phyloP scores from a whole-genome alignment of 2,113 vertebrate genomes.

The Alligator mississippiensis region DNA sequence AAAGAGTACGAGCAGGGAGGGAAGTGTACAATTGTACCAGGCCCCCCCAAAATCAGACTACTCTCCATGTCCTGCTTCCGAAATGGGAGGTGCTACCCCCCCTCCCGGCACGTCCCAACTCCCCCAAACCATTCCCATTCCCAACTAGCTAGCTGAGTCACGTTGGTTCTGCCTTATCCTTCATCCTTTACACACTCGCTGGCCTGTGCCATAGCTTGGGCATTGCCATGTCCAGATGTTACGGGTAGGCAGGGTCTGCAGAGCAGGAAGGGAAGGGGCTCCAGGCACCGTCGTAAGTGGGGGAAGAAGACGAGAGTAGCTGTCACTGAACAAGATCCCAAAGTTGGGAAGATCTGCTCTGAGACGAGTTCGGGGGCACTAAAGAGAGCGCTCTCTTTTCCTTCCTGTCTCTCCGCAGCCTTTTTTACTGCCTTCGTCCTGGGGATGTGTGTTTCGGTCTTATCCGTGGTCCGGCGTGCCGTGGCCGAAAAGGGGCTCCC shows the following conservation, averaged over 20 bases:
- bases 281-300: not conserved
- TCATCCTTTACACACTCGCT: not conserved
- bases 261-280: not conserved
- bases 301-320: not conserved
- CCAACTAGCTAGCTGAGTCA: too few relatives aligned
- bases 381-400: not conserved
- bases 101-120: too few relatives aligned
- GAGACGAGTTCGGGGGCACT: not conserved
- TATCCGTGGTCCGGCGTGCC: not conserved
- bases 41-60: too few relatives aligned
- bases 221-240: rapidly evolving
- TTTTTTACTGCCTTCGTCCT: not conserved
- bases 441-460: not conserved
- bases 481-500: not conserved
- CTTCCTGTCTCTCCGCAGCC: not conserved
- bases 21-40: too few relatives aligned
- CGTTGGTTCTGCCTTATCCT: not conserved
- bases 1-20: too few relatives aligned
- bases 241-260: not conserved
- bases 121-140: too few relatives aligned
- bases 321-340: not conserved
- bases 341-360: not conserved
- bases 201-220: not conserved
- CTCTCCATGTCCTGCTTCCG: too few relatives aligned
- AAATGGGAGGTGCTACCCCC: too few relatives aligned